phyloP scores from a whole-genome alignment of 2,888 invertebrate genomes.

The Hydrotaea cyrtoneurina region DNA sequence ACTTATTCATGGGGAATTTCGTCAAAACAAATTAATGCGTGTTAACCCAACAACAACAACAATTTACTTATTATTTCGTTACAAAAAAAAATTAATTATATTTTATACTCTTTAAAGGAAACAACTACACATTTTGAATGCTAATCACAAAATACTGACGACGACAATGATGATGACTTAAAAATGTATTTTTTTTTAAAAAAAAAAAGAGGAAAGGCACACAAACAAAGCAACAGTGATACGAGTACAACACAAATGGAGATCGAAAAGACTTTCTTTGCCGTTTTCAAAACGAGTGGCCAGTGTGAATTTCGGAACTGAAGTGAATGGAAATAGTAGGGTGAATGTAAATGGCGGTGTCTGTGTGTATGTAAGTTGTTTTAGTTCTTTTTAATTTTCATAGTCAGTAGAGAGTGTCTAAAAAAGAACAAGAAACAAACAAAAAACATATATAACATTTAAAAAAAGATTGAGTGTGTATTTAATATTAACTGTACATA shows the following conservation, averaged over 20 bases:
- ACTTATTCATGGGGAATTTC: slow-evolving; percentile 60
- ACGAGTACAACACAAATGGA: slow-evolving; percentile 28
- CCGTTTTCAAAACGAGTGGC: slow-evolving; percentile 5
- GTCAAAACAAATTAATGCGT: slow-evolving; percentile 29
- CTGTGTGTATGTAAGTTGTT: slow-evolving; percentile 62
- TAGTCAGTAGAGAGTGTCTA: slow-evolving; percentile 79
- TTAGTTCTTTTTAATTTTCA: slow-evolving; percentile 67
- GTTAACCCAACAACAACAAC: slow-evolving; percentile 51
- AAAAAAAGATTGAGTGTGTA: slow-evolving; percentile 34
- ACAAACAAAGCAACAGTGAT: slow-evolving; percentile 14
- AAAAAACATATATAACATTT: slow-evolving; percentile 62
- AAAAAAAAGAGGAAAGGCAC: slow-evolving; percentile 47
- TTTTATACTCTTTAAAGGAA: slow-evolving; percentile 35
- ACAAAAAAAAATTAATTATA: not conserved
- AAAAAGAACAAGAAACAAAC: slow-evolving; percentile 72
- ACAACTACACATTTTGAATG: slow-evolving; percentile 64
- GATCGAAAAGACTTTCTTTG: slow-evolving; percentile 21
- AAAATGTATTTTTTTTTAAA: not conserved
- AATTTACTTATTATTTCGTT: slow-evolving; percentile 33
- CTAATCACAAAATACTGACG: slow-evolving; percentile 60
- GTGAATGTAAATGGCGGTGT: slow-evolving; percentile 35
- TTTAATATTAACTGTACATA: not conserved
- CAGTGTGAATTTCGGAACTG: slow-evolving; percentile 1
- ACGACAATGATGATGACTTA: slow-evolving; percentile 42
- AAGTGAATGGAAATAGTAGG: slow-evolving; percentile 34